Percentiles rank a stretch among this genome's conserved stretches.
These are phyloP conservation scores for Bibio marci DNA, from an alignment of 2,888 invertebrate species.

Conservation along the genomic window DNA sequence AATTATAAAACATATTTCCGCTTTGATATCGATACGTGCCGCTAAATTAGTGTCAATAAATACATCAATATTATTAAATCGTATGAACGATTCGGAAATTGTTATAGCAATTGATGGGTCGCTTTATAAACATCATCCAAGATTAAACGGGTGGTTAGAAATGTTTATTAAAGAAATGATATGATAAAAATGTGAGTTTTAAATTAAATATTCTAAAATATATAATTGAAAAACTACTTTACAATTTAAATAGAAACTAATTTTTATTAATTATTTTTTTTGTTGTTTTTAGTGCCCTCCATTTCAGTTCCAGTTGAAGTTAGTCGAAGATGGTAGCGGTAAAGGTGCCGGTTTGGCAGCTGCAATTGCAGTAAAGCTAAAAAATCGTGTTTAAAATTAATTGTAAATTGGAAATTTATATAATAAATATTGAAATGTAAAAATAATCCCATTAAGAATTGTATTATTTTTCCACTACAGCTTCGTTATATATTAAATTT, in stretches of 20 bases:
- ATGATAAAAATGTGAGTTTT: constrained; percentile 36
- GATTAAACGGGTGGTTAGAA: constrained; percentile 45
- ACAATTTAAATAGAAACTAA: neutral
- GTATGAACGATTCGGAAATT: constrained; percentile 38
- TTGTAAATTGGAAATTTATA: too few species aligned
- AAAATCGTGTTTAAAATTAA: too few species aligned
- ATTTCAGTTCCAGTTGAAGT: constrained; percentile 44
- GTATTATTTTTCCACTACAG: too few species aligned
- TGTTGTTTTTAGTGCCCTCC: neutral
- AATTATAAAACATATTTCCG: constrained; percentile 16
- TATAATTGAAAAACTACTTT: neutral
- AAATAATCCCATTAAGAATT: too few species aligned
- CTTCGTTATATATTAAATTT: too few species aligned
- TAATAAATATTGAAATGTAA: too few species aligned
- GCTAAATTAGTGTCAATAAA: constrained; percentile 56
- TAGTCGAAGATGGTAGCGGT: constrained; percentile 67
- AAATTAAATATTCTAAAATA: constrained; percentile 1
- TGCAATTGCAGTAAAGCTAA: constrained; percentile 44
- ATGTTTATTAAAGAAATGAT: too few species aligned
- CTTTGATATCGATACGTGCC: constrained; percentile 49
- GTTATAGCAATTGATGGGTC: constrained; percentile 65
- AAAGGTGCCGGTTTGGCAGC: constrained; percentile 65
- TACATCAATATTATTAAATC: constrained; percentile 46
- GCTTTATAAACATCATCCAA: constrained; percentile 59
- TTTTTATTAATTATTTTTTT: constrained; percentile 1